Percentiles rank a stretch among this genome's conserved stretches.
phyloP scores from a whole-genome alignment of 2,113 vertebrate species.

The Pelodiscus sinensis region DNA sequence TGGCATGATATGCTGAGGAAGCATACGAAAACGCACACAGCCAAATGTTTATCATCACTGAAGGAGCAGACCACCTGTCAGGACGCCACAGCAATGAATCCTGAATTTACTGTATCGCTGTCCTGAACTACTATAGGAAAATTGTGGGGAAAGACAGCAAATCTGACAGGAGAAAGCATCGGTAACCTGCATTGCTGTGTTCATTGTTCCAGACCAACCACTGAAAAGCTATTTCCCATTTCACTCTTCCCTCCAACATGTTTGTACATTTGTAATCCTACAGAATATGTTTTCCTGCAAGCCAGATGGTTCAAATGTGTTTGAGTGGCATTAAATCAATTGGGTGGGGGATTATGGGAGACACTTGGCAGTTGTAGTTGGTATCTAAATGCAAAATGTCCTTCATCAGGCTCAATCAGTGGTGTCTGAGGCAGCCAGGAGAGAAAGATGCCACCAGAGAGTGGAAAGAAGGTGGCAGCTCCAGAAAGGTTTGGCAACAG shows the following conservation, averaged over 20 bases:
- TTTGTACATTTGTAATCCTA: background rate
- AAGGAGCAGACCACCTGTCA: no score
- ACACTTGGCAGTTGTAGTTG: background rate
- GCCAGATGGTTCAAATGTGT: background rate
- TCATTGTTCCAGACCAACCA: background rate
- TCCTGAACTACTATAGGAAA: no score
- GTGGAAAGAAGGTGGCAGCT: background rate
- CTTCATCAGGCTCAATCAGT: background rate
- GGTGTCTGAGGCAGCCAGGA: background rate
- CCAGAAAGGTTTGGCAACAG: background rate
- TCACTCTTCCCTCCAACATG: background rate
- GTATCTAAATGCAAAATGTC: background rate
- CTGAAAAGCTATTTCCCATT: background rate
- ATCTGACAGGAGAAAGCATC: conserved; percentile 28
- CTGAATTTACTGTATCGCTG: no score
- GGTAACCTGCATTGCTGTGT: accelerated
- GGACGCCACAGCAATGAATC: no score
- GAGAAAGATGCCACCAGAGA: background rate
- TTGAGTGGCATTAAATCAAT: accelerated
- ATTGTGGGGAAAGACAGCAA: conserved; percentile 26
- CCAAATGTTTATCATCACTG: no score
- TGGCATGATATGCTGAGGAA: no score
- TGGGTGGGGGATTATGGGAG: background rate
- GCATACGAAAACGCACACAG: no score
- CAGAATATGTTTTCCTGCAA: background rate